These are phyloP conservation scores for Adelphocoris suturalis DNA, from an alignment of 2,888 invertebrate genomes.

Conservation along the genomic window DNA sequence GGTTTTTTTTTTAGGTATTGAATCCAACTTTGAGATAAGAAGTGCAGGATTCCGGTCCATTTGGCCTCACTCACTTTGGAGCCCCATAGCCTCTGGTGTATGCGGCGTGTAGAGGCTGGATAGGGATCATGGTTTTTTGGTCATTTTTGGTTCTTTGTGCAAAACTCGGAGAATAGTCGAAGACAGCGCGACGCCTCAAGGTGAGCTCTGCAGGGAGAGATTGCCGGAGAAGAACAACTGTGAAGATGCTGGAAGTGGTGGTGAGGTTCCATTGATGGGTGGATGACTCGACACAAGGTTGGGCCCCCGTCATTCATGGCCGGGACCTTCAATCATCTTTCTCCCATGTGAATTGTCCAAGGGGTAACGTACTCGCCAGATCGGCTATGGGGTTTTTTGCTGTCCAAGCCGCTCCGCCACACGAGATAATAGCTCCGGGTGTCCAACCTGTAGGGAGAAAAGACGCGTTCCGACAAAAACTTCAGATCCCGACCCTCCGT, in stretches of 20 bases:
- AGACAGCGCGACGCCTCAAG: conserved; percentile 4
- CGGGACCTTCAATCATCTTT: conserved; percentile 71
- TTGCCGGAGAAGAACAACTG: conserved; percentile 14
- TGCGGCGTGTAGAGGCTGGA: no score
- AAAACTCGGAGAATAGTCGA: no score
- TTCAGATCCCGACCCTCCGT: background rate
- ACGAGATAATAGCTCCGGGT: conserved; percentile 55
- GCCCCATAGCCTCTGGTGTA: no score
- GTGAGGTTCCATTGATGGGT: conserved; percentile 69
- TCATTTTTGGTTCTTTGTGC: background rate
- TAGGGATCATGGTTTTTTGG: no score
- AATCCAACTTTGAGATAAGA: no score
- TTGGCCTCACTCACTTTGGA: no score
- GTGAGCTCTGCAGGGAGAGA: background rate
- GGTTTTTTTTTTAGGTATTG: no score
- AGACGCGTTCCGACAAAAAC: conserved; percentile 38
- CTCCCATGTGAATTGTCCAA: conserved; percentile 72
- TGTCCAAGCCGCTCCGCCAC: background rate
- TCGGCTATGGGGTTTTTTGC: conserved; percentile 71
- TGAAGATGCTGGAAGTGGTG: conserved; percentile 48
- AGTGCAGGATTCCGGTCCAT: no score
- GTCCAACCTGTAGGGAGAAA: conserved; percentile 12
- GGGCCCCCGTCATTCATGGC: conserved; percentile 69
- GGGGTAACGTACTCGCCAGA: conserved; percentile 65
- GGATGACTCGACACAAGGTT: conserved; percentile 70